Evolutionary conservation across 2,888 invertebrate species (phyloP), one percentile per base, ranked within the genome.

Genomic region (Trissolcus brochymenae): DNA sequence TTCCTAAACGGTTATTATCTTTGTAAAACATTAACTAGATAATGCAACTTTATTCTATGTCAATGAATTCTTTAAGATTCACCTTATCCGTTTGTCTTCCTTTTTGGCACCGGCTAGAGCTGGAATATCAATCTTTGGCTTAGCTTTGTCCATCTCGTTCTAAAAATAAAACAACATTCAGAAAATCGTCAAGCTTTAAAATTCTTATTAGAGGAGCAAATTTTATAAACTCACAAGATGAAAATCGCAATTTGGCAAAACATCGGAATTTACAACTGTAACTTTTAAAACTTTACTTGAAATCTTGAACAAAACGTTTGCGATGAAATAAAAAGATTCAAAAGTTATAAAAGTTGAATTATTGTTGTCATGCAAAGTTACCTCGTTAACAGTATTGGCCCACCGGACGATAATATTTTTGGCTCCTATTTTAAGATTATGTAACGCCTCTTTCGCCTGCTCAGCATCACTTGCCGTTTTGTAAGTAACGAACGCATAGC

Each of bases 401-500:
- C 95, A 94, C 82, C 95, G 94, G 0, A 96, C 95, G 59, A 93
- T 93, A 60, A 97, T 92, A 81, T 92, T 92, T 86, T 94, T 95
- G 25, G 91, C 92, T 60, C 96, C 94, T 25, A 96, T 90, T 68
- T 92, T 90, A 82, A 93, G 93, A 59, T 95, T 95, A 87, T 96
- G 94, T 68, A 97, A 88, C 29, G 92, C 91, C 67, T 92, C 91
- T 90, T 94, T 93, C 0, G 96, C 96, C 81, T 90, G 91, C 49
- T 92, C 89, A 0, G 96, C 96, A 81, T 95, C 94, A 62, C 92
- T 91, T 62, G 91, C 88, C 50, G 90, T 90, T 87, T 92, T 92
- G 87, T 94, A 98, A 0, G 97, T 97, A 62, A 97, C 96, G 90
- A 98, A 98, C 17, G 97, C 97, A 87, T 97, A 98, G 17, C 98